Evolutionary conservation across 2,113 vertebrate species (phyloP).

Genomic region (Ammospiza caudacuta): DNA sequence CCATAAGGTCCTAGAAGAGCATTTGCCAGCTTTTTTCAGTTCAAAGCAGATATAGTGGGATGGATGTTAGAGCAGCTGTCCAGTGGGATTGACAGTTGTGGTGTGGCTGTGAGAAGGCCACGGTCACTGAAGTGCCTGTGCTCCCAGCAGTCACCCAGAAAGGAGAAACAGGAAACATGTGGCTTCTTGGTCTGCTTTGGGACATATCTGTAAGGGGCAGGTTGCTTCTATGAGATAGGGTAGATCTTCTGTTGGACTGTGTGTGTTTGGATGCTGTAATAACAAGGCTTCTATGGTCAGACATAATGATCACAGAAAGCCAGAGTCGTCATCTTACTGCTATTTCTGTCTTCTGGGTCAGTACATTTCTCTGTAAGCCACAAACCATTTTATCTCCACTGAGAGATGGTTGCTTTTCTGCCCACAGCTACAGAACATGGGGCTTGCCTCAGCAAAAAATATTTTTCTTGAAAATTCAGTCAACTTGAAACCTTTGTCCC

Average conservation of each 20-base stretch:
- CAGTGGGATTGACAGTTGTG: not conserved
- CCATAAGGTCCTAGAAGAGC: not conserved
- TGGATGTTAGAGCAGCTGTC: not conserved
- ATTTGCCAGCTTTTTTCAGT: not conserved
- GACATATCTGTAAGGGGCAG: not conserved
- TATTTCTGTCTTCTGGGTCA: not conserved
- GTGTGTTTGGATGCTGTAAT: not conserved
- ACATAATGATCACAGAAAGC: not conserved
- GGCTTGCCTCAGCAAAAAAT: not conserved
- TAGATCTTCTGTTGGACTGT: not conserved
- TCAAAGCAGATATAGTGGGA: not conserved
- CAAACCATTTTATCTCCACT: not conserved
- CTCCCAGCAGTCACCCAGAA: not conserved
- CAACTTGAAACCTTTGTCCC: not conserved
- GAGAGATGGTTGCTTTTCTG: not conserved
- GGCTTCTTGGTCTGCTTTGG: not conserved
- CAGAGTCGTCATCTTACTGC: not conserved
- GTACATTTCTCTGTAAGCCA: not conserved
- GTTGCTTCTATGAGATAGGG: not conserved
- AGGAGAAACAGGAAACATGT: accelerated
- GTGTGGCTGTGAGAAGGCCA: not conserved
- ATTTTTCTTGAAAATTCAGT: not conserved
- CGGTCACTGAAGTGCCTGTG: not conserved
- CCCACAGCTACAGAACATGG: not conserved
- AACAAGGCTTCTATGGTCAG: not conserved